Evolutionary conservation across 2,113 vertebrate species (phyloP).

Genomic region (Callorhinus ursinus): DNA sequence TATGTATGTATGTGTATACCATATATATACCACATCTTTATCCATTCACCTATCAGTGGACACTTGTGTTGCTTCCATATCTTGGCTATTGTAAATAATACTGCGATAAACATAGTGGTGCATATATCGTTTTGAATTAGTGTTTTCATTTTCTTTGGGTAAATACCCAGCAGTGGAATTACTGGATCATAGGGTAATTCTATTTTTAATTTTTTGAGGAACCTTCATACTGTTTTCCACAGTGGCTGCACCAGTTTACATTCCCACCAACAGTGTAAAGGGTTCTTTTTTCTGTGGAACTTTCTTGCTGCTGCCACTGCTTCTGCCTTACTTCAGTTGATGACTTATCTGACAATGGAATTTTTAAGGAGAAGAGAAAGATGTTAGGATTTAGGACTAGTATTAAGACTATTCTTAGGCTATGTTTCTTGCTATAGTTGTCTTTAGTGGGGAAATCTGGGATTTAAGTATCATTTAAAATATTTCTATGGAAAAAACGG

Average conservation of each 20-base stretch:
- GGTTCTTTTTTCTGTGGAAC: background rate
- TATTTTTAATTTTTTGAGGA: background rate
- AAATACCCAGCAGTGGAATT: background rate
- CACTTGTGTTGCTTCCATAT: background rate
- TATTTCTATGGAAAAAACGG: background rate
- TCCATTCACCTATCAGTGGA: background rate
- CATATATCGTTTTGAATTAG: background rate
- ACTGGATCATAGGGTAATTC: background rate
- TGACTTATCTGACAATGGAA: background rate
- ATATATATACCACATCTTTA: background rate
- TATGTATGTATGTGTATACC: background rate
- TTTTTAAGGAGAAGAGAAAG: slow-evolving; percentile 37
- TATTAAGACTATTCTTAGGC: slow-evolving; percentile 25
- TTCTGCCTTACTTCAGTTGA: background rate
- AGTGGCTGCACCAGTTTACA: background rate
- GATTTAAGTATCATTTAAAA: slow-evolving; percentile 28
- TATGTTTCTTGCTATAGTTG: background rate
- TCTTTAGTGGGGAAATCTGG: background rate
- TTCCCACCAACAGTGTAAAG: background rate
- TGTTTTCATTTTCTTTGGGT: background rate
- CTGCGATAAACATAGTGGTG: background rate
- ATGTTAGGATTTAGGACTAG: background rate
- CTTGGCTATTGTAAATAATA: background rate
- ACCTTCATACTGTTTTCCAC: background rate
- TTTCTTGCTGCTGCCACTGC: background rate